Evolutionary conservation across 2,888 invertebrate species (phyloP).

Genomic region (Anorthoa munda): DNA sequence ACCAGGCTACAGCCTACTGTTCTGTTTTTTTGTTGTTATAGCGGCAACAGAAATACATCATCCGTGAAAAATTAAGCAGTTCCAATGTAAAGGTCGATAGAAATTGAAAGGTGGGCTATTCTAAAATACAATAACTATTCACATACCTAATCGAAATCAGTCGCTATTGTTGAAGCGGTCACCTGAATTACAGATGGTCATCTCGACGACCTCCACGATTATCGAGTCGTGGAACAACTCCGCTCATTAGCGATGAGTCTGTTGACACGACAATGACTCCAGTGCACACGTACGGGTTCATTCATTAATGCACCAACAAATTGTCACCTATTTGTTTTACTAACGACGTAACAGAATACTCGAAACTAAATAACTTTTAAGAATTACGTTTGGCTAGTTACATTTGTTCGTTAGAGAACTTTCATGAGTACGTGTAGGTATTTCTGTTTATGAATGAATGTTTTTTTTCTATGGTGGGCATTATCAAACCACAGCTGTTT

Average conservation of each 20-base stretch:
- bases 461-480: conserved; percentile 3
- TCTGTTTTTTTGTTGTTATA: too few relatives aligned
- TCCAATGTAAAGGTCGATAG: background rate
- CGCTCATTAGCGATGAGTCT: conserved; percentile 51
- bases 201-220: conserved; percentile 31
- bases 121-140: background rate
- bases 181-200: conserved; percentile 43
- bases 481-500: conserved; percentile 37
- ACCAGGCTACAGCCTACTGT: too few relatives aligned
- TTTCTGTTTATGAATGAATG: conserved; percentile 34
- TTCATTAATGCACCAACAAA: conserved; percentile 48
- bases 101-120: background rate
- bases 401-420: conserved; percentile 1
- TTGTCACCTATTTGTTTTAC: conserved; percentile 48
- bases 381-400: conserved; percentile 14
- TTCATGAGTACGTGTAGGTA: conserved; percentile 1
- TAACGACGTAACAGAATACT: conserved; percentile 34
- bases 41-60: too few relatives aligned
- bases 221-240: conserved; percentile 26
- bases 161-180: conserved; percentile 23
- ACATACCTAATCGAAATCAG: conserved; percentile 7
- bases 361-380: conserved; percentile 28
- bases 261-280: conserved; percentile 43
- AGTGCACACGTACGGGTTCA: conserved; percentile 45
- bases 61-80: background rate